Evolutionary conservation across 2,888 invertebrate species (phyloP), one percentile per base, ranked within the genome.

Genomic region (Lepidochitona cinerea): DNA sequence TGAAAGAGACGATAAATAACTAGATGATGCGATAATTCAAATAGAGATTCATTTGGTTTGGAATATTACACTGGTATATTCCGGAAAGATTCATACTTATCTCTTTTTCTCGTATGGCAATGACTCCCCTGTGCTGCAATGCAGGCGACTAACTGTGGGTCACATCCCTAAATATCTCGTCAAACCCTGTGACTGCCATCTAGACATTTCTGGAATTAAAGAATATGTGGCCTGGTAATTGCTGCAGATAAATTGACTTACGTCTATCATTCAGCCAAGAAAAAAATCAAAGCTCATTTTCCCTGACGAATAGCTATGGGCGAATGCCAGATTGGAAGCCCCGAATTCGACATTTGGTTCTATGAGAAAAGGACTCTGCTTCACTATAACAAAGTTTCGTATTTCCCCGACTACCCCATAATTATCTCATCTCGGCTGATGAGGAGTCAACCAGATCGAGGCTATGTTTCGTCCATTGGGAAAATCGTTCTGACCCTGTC

Each of bases 241-340:
- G 32, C 59, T 29, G 59, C 14, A 29, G 59, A 59, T 59, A 59
- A 59, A 59, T 59, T 59, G 29, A 29, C 26, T 59, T 59, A 59
- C 29, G 59, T 59, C 59, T 59, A 32, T 59, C 59, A 59, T 59
- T 32, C 59, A 59, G 59, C 29, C 29, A 59, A 23, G 59, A 59
- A 59, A n/a, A 49, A 59, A 59, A 59, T 59, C 59, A 59, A 59
- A 59, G 59, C 59, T 59, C 59, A 59, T 59, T 59, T 59, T 59
- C 59, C 59, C n/a, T 29, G 29, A 23, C 4, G 59, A 59, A 59
- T 59, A 59, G 59, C 59, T 32, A 59, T 26, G 26, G 59, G 59
- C 59, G 29, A 14, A 59, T 26, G 29, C 59, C 23, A 29, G 59
- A 23, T 2, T 2, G 29, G 12, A 29, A 14, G 23, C 32, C 26